Evolutionary conservation across 2,113 vertebrate species (phyloP), one percentile per base, ranked within the genome.

Genomic region (Lates calcarifer): DNA sequence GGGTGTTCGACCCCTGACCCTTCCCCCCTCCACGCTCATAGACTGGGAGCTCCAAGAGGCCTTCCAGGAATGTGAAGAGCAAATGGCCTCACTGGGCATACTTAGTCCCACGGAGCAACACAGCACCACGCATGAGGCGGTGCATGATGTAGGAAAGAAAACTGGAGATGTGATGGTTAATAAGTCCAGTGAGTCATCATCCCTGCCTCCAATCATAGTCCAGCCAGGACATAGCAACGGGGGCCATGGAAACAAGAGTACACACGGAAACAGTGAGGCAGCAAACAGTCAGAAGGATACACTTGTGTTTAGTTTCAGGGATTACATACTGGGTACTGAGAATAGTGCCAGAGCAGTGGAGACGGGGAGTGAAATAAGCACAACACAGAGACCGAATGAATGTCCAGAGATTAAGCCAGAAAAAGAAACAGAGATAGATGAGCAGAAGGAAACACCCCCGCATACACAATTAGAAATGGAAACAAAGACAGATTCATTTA

Each of bases 21-120:
- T 74, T 39, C 74, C 89, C 74, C 57, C 86, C 11, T 86, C 79
- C 0, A 22, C 24, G 20, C 85, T 90, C 68, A 45, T 94, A 39
- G 94, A 96, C 79, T 61, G n/a, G 81, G 94, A 95, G 86, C 94
- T 95, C 35, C 90, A 89, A 82, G 87, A 93, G 79, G 95, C 94
- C 69, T 94, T 94, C 57, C 88, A 92, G 70, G 93, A 95, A 95
- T 95, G 93, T 77, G 94, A 96, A 72, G 85, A 95, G 39, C 92
- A 96, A 91, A 94, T 95, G 93, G 93, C 83, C 51, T 94, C 90
- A 4, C 84, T 95, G 81, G 89, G 87, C 22, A 74, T 90, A 22
- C 56, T 89, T n/a, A 60, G 76, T 60, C 51, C 74, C 41, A 39
- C 53, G 18, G 79, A 81, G 57, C 9, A 60, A 39, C 41, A 45